Base-by-base conservation (phyloP, 2,797 vertebrate genomes). In the Smutsia temminckii region DNA sequence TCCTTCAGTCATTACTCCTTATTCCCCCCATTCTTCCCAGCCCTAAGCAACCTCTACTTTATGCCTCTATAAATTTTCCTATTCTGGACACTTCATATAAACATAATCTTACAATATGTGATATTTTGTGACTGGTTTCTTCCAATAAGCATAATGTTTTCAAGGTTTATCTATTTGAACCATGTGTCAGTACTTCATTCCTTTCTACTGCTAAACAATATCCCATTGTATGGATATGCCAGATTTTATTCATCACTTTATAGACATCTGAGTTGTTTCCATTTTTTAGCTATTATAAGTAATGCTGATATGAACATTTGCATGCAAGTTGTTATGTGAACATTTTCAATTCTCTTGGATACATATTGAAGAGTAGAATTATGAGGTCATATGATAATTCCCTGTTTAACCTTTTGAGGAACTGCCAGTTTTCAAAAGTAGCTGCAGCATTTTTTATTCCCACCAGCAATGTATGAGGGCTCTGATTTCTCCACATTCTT, bases 21-120 rank as follows among this genome's bases (percentile, higher is more conserved):
- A 69, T 18, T 14, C 42, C 14, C 17, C 37, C 16, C 7, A 23
- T 27, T 42, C 29, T 12, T 77, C 40, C 51, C 5, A 77, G 23
- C 10, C 18, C 25, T 12, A 81, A 13, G 37, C 2, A 90, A 63
- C 37, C 77, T 93, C 32, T 72, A 77, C 12, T 83, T 74, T 40
- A 20, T 49, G 25, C 10, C 23, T 84, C 46, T 92, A 34, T n/a
- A 79, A 64, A 80, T 40, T 34, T 66, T 29, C 37, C 51, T 57
- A 10, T 81, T 89, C 49, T 69, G 68, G 75, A 85, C 8, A 83
- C 89, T 85, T 93, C 68, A 94, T 42, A 64, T 14, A 87, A 32
- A 71, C 14, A 49, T 29, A 89, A 91, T 42, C 11, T 63, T 37
- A 63, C 1, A 80, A 49, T 20, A 74, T 66, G 29, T 10, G 2